Percentiles rank a stretch among this genome's conserved stretches.
Evolutionary conservation across 1,140 invertebrate species (phyloP).

Genomic region (Riptortus pedestris): DNA sequence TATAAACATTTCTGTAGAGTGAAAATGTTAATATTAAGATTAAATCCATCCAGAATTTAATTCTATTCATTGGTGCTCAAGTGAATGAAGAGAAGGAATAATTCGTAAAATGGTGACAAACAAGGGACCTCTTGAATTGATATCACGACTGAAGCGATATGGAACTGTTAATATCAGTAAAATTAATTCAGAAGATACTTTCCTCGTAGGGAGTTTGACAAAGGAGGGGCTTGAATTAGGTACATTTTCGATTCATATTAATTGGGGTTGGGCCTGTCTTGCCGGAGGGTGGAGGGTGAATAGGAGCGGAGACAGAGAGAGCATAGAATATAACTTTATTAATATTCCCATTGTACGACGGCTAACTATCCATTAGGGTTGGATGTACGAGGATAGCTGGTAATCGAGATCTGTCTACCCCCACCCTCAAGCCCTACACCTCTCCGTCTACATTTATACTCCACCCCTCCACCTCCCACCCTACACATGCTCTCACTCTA

Average conservation of each 20-base stretch:
- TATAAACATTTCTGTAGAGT: too few species aligned
- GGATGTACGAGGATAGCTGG: not conserved
- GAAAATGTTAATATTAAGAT: too few species aligned
- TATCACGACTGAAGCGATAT: not conserved
- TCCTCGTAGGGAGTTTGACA: slow-evolving; percentile 14
- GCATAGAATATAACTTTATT: slow-evolving; percentile 17
- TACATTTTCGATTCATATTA: slow-evolving; percentile 17
- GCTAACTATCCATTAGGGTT: slow-evolving; percentile 15
- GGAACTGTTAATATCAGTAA: slow-evolving; percentile 17
- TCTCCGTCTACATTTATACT: not conserved
- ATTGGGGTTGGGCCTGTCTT: slow-evolving; percentile 8
- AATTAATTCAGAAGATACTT: slow-evolving; percentile 17
- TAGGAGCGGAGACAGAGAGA: slow-evolving; percentile 16
- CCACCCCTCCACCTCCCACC: too few species aligned
- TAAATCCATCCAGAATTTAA: too few species aligned
- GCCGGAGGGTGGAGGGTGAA: slow-evolving; percentile 11
- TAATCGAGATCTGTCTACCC: not conserved
- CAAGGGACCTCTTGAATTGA: not conserved
- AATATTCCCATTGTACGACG: slow-evolving; percentile 10
- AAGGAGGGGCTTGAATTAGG: slow-evolving; percentile 16
- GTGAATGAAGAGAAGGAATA: too few species aligned
- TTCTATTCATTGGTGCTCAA: too few species aligned
- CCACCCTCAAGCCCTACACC: not conserved
- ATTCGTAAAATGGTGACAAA: not conserved
- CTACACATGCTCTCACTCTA: too few species aligned